phyloP scores from a whole-genome alignment of 2,888 invertebrate species.

The Phaedon cochleariae region DNA sequence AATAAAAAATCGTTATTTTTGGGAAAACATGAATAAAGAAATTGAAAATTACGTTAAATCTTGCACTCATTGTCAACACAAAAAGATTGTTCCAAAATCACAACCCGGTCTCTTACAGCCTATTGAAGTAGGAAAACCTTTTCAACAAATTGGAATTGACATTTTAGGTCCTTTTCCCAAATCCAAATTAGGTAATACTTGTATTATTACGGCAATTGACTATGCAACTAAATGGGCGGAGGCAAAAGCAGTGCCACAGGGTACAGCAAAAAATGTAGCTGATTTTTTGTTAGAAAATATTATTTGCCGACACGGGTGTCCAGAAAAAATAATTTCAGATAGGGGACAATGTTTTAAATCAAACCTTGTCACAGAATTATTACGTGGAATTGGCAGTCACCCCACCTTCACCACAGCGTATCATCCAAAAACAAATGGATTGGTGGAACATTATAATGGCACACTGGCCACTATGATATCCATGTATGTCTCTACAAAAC shows the following conservation, averaged over 20 bases:
- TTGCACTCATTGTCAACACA: neutral
- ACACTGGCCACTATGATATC: neutral
- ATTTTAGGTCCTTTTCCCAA: neutral
- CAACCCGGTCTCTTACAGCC: too few species aligned
- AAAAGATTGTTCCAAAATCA: too few species aligned
- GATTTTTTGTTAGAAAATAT: neutral
- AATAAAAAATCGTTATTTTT: conserved; percentile 4
- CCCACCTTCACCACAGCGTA: neutral
- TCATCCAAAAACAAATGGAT: conserved; percentile 1
- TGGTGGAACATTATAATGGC: neutral
- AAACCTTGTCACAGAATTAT: neutral
- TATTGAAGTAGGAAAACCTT: neutral
- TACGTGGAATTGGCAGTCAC: neutral
- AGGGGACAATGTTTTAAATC: conserved; percentile 1
- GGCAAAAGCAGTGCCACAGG: neutral
- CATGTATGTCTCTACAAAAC: conserved; percentile 3
- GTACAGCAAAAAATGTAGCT: neutral
- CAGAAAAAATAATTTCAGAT: neutral
- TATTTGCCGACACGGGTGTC: neutral
- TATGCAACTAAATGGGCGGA: neutral
- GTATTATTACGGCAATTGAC: neutral
- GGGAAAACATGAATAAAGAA: neutral
- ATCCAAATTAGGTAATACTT: neutral
- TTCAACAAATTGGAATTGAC: neutral
- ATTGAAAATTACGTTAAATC: neutral